Conservation (phyloP, 2,113 vertebrate species). For the Ia io region DNA sequence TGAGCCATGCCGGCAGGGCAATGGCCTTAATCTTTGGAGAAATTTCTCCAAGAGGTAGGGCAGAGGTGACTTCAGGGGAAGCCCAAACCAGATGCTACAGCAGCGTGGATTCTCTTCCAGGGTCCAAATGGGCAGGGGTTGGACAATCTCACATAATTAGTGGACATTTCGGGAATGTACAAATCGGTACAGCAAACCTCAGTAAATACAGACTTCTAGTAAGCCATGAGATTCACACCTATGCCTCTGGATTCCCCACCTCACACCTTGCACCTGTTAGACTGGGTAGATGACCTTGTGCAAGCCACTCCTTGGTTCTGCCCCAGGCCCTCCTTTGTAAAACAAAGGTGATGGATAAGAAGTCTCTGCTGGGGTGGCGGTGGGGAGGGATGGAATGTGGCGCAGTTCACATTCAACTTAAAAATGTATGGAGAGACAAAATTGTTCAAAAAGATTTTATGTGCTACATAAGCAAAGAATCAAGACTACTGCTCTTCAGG, state of each 20-base stretch:
- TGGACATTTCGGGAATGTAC: too few species aligned
- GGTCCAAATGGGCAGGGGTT: too few species aligned
- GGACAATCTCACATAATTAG: too few species aligned
- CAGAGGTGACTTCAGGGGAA: too few species aligned
- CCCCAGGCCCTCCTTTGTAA: neutral
- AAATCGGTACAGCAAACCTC: too few species aligned
- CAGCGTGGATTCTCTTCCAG: too few species aligned
- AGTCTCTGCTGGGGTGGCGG: neutral
- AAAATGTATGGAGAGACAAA: neutral
- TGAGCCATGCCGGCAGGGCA: too few species aligned
- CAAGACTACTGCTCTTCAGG: neutral
- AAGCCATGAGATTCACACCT: neutral
- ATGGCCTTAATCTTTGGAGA: too few species aligned
- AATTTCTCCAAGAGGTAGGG: too few species aligned
- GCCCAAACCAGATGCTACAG: too few species aligned
- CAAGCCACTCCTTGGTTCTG: neutral
- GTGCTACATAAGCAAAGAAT: neutral
- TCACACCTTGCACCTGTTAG: neutral
- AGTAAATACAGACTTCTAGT: too few species aligned
- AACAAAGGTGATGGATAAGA: neutral
- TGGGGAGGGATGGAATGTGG: neutral
- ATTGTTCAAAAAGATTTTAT: neutral
- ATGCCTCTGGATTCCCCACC: neutral
- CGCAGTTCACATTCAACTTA: neutral
- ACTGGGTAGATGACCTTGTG: neutral